Conservation (phyloP, 1,140 invertebrate species). For the Conus betulinus region DNA sequence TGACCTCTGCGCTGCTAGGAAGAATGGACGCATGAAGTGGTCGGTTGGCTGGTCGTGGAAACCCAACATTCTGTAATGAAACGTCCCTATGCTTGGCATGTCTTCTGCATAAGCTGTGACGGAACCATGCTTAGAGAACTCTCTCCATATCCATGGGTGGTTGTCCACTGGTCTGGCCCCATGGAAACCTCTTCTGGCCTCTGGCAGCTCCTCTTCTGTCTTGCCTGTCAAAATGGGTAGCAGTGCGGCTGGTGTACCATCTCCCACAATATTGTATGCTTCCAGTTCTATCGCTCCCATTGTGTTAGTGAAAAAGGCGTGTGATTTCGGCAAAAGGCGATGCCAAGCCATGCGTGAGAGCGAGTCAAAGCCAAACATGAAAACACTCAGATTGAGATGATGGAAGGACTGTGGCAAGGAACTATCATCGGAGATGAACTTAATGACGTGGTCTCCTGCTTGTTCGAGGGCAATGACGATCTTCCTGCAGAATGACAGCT, state of each 20-base stretch:
- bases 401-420: neutral
- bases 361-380: slow-evolving; percentile 95
- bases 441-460: neutral
- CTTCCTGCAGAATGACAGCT: too few relatives aligned
- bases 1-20: slow-evolving; percentile 80
- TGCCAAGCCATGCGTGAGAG: slow-evolving; percentile 90
- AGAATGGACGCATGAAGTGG: slow-evolving; percentile 92
- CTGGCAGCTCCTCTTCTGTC: slow-evolving; percentile 37
- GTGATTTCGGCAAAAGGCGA: slow-evolving; percentile 88
- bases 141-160: slow-evolving; percentile 81
- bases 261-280: slow-evolving; percentile 93
- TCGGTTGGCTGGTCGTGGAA: slow-evolving; percentile 90
- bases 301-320: slow-evolving; percentile 83
- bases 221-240: slow-evolving; percentile 86
- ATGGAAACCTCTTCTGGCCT: slow-evolving; percentile 72
- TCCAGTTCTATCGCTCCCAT: slow-evolving; percentile 83
- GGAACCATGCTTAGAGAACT: slow-evolving; percentile 79
- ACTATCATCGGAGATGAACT: neutral
- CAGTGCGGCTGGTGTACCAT: slow-evolving; percentile 93
- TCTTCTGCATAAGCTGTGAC: slow-evolving; percentile 91
- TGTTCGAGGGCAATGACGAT: neutral
- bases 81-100: slow-evolving; percentile 87
- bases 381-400: slow-evolving; percentile 81
- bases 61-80: slow-evolving; percentile 92
- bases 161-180: slow-evolving; percentile 83